Conservation (phyloP, 2,113 vertebrate species). For the Carassius auratus region DNA sequence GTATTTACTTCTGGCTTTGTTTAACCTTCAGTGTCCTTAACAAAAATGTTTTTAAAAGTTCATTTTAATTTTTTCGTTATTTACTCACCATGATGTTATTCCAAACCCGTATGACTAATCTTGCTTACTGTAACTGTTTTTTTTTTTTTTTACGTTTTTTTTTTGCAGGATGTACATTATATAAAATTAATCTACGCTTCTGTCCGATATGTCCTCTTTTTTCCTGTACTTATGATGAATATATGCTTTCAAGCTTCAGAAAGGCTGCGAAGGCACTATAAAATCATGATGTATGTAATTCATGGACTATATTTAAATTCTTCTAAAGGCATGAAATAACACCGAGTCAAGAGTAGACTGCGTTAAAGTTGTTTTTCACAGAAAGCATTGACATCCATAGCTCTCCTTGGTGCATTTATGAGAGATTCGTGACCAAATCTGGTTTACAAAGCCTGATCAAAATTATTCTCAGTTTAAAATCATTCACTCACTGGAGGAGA, state of each 20-base stretch:
- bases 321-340: background rate
- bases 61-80: background rate
- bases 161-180: background rate
- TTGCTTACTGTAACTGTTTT: background rate
- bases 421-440: background rate
- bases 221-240: background rate
- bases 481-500: background rate
- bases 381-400: background rate
- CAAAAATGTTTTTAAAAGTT: background rate
- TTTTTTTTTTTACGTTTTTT: no score
- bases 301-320: background rate
- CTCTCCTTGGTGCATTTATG: background rate
- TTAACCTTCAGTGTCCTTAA: conserved; percentile 20
- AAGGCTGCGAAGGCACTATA: background rate
- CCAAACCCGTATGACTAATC: background rate
- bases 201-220: background rate
- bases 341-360: background rate
- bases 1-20: background rate
- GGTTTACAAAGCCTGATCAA: background rate
- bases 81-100: background rate
- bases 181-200: no score
- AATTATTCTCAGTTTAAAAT: background rate
- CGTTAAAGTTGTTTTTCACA: background rate
- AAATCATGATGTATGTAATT: background rate
- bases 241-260: background rate